phyloP scores from a whole-genome alignment of 2,797 vertebrate genomes.

The Myotis pilosus region DNA sequence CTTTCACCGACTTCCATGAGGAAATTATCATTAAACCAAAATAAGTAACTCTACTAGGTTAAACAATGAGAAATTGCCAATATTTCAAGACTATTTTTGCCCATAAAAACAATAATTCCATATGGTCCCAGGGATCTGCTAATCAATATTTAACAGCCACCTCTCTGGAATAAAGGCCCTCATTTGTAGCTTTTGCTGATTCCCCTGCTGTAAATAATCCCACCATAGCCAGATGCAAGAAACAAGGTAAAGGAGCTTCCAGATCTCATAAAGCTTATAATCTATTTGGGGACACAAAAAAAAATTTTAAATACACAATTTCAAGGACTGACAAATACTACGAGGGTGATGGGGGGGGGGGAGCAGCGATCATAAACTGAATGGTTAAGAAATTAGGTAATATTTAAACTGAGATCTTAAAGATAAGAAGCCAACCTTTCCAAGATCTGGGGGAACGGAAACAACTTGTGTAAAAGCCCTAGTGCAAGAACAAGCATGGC shows the following conservation, averaged over 20 bases:
- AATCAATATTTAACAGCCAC: not conserved
- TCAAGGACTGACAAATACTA: not conserved
- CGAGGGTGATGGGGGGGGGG: not conserved
- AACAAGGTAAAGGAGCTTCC: not conserved
- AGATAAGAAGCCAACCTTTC: not conserved
- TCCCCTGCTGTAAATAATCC: not conserved
- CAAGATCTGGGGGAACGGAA: slow-evolving; percentile 4
- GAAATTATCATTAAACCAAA: slow-evolving; percentile 14
- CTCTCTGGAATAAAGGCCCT: not conserved
- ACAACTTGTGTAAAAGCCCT: not conserved
- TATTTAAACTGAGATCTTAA: slow-evolving; percentile 22
- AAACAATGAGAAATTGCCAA: not conserved
- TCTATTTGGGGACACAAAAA: not conserved
- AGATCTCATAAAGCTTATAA: not conserved
- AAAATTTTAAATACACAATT: not conserved
- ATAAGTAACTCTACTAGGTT: not conserved
- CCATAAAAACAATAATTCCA: not conserved
- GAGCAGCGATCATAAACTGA: not conserved
- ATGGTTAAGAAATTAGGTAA: not conserved
- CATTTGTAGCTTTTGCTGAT: not conserved
- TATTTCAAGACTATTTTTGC: not conserved
- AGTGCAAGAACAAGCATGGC: not conserved
- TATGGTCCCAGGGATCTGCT: not conserved
- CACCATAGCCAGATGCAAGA: not conserved
- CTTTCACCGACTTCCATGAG: not conserved